Conservation (phyloP, 2,888 invertebrate species). For the Dromius quadrimaculatus region DNA sequence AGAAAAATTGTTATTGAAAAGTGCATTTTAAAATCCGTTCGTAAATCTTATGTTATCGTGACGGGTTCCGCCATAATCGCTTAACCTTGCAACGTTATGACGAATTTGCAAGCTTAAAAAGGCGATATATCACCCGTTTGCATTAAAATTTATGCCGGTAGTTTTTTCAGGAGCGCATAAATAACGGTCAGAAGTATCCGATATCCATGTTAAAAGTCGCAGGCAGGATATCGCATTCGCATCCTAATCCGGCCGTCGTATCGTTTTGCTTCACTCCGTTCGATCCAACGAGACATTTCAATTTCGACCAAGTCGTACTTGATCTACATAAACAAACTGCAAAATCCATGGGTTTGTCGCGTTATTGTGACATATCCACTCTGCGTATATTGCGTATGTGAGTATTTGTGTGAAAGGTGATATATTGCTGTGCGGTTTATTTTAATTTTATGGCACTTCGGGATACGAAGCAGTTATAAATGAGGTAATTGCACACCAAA, state of each 20-base stretch:
- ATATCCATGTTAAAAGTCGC: conserved; percentile 50
- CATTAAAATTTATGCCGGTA: conserved; percentile 46
- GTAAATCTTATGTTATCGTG: conserved; percentile 34
- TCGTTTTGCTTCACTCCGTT: conserved; percentile 8
- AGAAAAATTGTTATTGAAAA: conserved; percentile 48
- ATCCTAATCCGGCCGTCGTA: conserved; percentile 44
- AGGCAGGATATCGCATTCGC: conserved; percentile 2
- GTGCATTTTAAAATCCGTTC: conserved; percentile 36
- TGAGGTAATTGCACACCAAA: conserved; percentile 39
- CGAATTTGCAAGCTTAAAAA: conserved; percentile 48
- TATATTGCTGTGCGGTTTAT: conserved; percentile 33
- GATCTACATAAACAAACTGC: conserved; percentile 50
- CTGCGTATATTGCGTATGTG: background rate
- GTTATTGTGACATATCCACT: conserved; percentile 34
- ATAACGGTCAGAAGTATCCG: conserved; percentile 44
- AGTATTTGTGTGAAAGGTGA: background rate
- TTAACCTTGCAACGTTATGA: conserved; percentile 41
- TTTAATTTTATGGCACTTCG: conserved; percentile 48
- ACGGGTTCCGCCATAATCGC: conserved; percentile 38
- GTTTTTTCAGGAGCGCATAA: conserved; percentile 38
- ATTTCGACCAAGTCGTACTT: conserved; percentile 38
- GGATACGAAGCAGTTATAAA: conserved; percentile 37
- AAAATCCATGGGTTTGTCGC: conserved; percentile 15
- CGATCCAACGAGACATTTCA: conserved; percentile 49
- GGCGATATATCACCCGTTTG: conserved; percentile 42